Conservation (phyloP, 1,140 invertebrate species). For the Scaptomyza pallida region DNA sequence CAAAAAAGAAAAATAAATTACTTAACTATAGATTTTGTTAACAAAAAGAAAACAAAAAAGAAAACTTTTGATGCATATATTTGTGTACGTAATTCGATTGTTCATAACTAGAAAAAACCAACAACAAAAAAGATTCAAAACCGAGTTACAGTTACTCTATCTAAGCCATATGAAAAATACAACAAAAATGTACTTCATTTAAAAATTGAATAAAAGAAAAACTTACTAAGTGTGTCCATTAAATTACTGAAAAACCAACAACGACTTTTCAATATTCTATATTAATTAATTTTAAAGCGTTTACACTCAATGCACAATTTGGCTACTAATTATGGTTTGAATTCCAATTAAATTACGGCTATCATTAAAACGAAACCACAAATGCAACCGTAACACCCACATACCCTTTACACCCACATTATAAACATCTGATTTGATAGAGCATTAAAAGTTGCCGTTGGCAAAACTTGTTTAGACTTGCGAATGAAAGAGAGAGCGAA, state of each 20-base stretch:
- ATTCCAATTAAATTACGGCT: conserved; percentile 62
- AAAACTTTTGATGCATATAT: conserved; percentile 64
- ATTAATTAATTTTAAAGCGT: not conserved
- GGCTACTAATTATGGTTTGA: conserved; percentile 54
- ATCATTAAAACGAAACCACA: conserved; percentile 56
- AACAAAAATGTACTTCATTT: conserved; percentile 37
- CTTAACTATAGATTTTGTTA: conserved; percentile 49
- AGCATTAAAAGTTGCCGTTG: conserved; percentile 50
- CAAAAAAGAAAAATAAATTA: no score
- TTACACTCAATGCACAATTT: not conserved
- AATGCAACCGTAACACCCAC: conserved; percentile 15
- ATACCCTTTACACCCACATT: not conserved
- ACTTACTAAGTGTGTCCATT: conserved; percentile 61
- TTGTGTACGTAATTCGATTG: conserved; percentile 78
- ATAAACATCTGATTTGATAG: conserved; percentile 44
- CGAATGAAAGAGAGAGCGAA: no score
- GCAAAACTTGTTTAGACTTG: not conserved
- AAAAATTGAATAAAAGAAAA: conserved; percentile 33
- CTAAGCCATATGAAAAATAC: conserved; percentile 21
- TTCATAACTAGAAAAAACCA: conserved; percentile 44
- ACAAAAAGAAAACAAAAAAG: conserved; percentile 17
- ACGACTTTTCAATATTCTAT: no score
- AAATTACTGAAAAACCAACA: conserved; percentile 47
- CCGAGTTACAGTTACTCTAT: conserved; percentile 27
- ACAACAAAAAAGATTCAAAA: conserved; percentile 22